Percentiles rank a stretch among this genome's conserved stretches.
Conservation (phyloP, 2,113 vertebrate species). For the Amia ocellicauda region DNA sequence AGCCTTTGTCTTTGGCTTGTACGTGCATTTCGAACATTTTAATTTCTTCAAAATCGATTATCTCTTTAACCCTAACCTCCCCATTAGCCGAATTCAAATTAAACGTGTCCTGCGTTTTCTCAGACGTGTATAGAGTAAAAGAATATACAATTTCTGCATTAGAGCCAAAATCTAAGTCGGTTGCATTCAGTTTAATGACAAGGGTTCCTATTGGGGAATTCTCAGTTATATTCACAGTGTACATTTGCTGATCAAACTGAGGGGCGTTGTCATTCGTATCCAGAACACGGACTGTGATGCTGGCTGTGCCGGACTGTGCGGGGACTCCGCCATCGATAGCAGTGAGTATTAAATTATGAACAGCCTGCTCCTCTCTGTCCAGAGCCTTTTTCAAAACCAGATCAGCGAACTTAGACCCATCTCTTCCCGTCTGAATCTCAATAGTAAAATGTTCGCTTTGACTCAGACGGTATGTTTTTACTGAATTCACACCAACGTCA, state of each 20-base stretch:
- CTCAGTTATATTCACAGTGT: conserved; percentile 20
- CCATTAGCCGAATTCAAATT: conserved; percentile 55
- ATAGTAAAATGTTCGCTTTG: conserved; percentile 22
- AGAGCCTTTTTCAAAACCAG: not conserved
- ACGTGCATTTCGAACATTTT: conserved; percentile 72
- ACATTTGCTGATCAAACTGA: conserved; percentile 13
- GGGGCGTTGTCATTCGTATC: conserved; percentile 27
- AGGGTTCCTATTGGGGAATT: not conserved
- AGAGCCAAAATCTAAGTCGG: conserved; percentile 33
- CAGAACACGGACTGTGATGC: conserved; percentile 15
- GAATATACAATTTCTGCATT: conserved; percentile 60
- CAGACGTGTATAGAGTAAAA: conserved; percentile 62
- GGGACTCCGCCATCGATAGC: conserved; percentile 10
- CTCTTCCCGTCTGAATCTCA: no score
- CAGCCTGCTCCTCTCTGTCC: not conserved
- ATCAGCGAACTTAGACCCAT: no score
- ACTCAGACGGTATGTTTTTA: no score
- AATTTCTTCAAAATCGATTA: conserved; percentile 61
- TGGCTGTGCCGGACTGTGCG: conserved; percentile 5
- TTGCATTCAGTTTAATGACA: conserved; percentile 16
- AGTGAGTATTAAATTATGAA: conserved; percentile 11
- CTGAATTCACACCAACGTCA: no score
- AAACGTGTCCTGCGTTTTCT: conserved; percentile 67
- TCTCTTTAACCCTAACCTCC: conserved; percentile 62
- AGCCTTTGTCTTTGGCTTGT: conserved; percentile 81